Evolutionary conservation across 1,140 invertebrate genomes (phyloP).

Genomic region (Atopsyche davidsoni): DNA sequence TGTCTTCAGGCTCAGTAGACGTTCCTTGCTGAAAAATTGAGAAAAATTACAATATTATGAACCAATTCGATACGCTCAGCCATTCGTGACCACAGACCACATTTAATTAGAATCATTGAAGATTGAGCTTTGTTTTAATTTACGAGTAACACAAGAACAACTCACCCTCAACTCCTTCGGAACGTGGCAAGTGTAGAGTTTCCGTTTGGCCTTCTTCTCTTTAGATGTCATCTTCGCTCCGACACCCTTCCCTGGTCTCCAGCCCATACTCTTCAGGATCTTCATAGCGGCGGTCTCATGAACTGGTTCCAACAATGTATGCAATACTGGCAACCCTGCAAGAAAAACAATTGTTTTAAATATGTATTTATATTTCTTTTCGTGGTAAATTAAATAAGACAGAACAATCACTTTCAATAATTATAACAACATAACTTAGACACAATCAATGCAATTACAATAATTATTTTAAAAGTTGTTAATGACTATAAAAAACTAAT

Average conservation of each 20-base stretch:
- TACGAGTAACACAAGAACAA: conserved; percentile 34
- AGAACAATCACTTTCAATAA: too few relatives aligned
- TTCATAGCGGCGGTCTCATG: conserved; percentile 83
- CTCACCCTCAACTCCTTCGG: conserved; percentile 44
- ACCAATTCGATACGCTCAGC: not conserved
- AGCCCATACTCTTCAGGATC: conserved; percentile 82
- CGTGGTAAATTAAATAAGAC: too few relatives aligned
- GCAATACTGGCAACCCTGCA: conserved; percentile 62
- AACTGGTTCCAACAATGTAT: conserved; percentile 70
- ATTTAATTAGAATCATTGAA: conserved; percentile 7
- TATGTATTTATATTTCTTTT: too few relatives aligned
- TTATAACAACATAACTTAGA: too few relatives aligned
- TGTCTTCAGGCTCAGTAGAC: conserved; percentile 6
- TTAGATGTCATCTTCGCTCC: conserved; percentile 62
- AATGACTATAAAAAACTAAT: too few relatives aligned
- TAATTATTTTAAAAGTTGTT: conserved; percentile 1
- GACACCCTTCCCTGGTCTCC: conserved; percentile 87
- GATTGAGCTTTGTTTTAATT: conserved; percentile 7
- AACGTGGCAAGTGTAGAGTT: conserved; percentile 66
- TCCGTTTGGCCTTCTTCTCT: conserved; percentile 54
- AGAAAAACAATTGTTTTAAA: conserved; percentile 2
- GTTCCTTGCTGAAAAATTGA: conserved; percentile 4
- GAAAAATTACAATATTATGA: conserved; percentile 3
- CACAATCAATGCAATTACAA: too few relatives aligned
- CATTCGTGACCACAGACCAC: not conserved